Evolutionary conservation across 2,113 vertebrate species (phyloP).

Genomic region (Ptilonorhynchus violaceus): DNA sequence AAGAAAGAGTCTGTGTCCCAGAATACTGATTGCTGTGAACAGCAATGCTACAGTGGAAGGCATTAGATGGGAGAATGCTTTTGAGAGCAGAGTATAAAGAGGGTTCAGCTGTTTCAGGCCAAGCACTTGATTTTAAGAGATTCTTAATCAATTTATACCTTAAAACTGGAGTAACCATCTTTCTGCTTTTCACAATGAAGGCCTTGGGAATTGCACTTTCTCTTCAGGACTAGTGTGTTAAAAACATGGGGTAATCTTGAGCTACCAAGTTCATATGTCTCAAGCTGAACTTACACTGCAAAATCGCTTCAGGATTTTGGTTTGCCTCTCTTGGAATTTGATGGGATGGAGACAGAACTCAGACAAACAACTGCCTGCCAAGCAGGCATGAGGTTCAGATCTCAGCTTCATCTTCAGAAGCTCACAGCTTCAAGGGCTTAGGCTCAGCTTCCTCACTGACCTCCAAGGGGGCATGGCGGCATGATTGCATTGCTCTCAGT

Average conservation of each 20-base stretch:
- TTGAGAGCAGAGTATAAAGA: neutral
- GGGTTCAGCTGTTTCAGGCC: neutral
- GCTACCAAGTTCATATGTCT: neutral
- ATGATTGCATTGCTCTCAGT: neutral
- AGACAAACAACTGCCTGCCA: neutral
- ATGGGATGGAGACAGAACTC: neutral
- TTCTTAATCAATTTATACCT: neutral
- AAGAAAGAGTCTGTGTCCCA: neutral
- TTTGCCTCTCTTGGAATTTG: neutral
- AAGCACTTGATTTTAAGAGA: neutral
- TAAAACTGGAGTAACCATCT: neutral
- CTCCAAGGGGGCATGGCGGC: neutral
- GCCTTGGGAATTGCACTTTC: neutral
- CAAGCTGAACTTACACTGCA: neutral
- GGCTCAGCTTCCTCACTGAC: neutral
- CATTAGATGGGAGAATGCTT: neutral
- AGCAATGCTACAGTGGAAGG: neutral
- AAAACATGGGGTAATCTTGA: neutral
- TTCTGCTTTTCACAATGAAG: neutral
- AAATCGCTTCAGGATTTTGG: neutral
- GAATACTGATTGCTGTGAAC: conserved; percentile 29
- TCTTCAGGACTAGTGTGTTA: neutral
- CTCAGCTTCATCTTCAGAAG: neutral
- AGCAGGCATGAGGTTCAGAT: neutral
- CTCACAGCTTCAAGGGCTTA: neutral